Conservation (phyloP, 2,797 vertebrate species). For the Poecilia velifera region DNA sequence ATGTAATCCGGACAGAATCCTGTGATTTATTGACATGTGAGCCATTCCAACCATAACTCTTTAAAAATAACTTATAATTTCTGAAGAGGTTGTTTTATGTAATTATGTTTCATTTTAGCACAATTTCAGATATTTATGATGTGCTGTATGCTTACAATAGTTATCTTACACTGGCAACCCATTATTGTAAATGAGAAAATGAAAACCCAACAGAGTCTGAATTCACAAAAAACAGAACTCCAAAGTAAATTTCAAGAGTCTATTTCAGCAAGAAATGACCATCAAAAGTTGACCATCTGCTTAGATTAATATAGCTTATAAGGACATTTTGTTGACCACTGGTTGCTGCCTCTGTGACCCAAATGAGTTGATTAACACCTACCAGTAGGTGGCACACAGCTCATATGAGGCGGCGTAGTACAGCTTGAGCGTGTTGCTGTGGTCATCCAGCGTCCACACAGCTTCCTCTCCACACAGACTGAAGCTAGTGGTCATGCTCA, state of each 20-base stretch:
- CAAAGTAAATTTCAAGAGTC: background rate
- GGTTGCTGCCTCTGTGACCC: background rate
- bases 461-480: conserved; percentile 89
- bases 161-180: no score
- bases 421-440: conserved; percentile 88
- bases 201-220: background rate
- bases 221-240: background rate
- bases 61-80: background rate
- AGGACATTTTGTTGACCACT: background rate
- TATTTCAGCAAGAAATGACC: background rate
- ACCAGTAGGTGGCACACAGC: conserved; percentile 89
- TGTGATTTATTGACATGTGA: background rate
- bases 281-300: background rate
- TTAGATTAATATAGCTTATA: background rate
- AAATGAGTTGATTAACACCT: conserved; percentile 16
- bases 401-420: conserved; percentile 87
- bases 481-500: conserved; percentile 82
- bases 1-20: background rate
- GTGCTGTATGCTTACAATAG: background rate
- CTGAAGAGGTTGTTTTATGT: no score
- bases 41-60: background rate
- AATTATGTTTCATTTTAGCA: background rate
- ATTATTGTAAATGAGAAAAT: no score
- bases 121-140: background rate
- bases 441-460: conserved; percentile 90